Evolutionary conservation across 2,888 invertebrate genomes (phyloP).

Genomic region (Dryobotodes eremita): DNA sequence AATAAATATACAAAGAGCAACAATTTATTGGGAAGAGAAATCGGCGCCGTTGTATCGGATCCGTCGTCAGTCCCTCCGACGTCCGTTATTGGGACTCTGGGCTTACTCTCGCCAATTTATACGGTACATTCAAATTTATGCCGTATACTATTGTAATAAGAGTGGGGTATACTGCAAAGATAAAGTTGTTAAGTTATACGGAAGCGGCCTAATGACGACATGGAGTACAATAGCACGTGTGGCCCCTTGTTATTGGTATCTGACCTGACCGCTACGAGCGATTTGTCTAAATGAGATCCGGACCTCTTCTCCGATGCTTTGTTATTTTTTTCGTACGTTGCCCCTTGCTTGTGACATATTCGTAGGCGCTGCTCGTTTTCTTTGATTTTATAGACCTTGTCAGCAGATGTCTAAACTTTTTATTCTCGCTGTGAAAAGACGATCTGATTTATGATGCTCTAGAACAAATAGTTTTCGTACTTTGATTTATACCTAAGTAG

Average conservation of each 20-base stretch:
- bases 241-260: conserved; percentile 90
- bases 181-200: conserved; percentile 77
- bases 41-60: conserved; percentile 79
- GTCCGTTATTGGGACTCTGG: conserved; percentile 82
- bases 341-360: conserved; percentile 69
- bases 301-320: conserved; percentile 84
- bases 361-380: conserved; percentile 63
- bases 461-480: conserved; percentile 34
- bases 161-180: conserved; percentile 61
- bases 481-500: conserved; percentile 26
- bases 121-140: conserved; percentile 66
- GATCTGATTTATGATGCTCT: conserved; percentile 8
- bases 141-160: conserved; percentile 73
- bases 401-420: conserved; percentile 52
- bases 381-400: conserved; percentile 54
- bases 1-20: conserved; percentile 70
- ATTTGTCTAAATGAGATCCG: conserved; percentile 91
- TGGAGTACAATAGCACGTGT: conserved; percentile 88
- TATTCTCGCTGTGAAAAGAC: conserved; percentile 28
- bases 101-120: conserved; percentile 71
- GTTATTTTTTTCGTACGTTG: conserved; percentile 81
- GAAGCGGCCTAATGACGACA: conserved; percentile 89
- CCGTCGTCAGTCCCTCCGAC: conserved; percentile 76
- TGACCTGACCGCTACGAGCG: conserved; percentile 90
- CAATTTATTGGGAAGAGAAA: conserved; percentile 81